phyloP scores from a whole-genome alignment of 2,797 vertebrate genomes.

The Pelochelys cantorii region DNA sequence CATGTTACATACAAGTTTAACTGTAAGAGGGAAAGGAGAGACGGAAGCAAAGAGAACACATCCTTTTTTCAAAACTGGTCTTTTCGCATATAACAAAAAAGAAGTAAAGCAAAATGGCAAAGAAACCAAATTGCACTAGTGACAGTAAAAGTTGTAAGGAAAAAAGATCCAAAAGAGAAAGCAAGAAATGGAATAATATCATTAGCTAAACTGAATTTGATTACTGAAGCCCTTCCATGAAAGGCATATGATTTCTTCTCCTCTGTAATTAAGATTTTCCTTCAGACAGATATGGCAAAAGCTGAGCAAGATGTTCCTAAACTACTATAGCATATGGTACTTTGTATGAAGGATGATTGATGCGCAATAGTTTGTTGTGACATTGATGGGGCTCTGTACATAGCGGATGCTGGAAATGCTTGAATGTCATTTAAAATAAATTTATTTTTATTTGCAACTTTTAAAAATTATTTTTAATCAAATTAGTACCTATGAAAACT shows the following conservation, averaged over 20 bases:
- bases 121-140: slow-evolving; percentile 28
- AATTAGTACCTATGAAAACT: slow-evolving; percentile 21
- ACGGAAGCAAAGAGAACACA: background rate
- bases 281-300: slow-evolving; percentile 27
- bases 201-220: slow-evolving; percentile 18
- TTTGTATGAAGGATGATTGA: slow-evolving; percentile 6
- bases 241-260: slow-evolving; percentile 14
- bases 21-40: background rate
- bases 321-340: background rate
- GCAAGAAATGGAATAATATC: background rate
- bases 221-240: slow-evolving; percentile 18
- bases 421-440: slow-evolving; percentile 44
- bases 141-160: slow-evolving; percentile 2
- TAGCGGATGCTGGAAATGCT: slow-evolving; percentile 16
- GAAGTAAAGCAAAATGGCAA: background rate
- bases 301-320: slow-evolving; percentile 20
- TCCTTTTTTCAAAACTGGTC: background rate
- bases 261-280: slow-evolving; percentile 40
- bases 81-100: background rate
- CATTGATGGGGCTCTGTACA: background rate
- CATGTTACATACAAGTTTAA: slow-evolving; percentile 10
- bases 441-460: slow-evolving; percentile 31
- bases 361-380: slow-evolving; percentile 20
- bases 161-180: slow-evolving; percentile 10
- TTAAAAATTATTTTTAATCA: slow-evolving; percentile 42